A percentile compares a stretch with the other conserved stretches of the same genome.
Evolutionary conservation across 2,888 invertebrate genomes (phyloP).

Genomic region (Congeria kusceri): DNA sequence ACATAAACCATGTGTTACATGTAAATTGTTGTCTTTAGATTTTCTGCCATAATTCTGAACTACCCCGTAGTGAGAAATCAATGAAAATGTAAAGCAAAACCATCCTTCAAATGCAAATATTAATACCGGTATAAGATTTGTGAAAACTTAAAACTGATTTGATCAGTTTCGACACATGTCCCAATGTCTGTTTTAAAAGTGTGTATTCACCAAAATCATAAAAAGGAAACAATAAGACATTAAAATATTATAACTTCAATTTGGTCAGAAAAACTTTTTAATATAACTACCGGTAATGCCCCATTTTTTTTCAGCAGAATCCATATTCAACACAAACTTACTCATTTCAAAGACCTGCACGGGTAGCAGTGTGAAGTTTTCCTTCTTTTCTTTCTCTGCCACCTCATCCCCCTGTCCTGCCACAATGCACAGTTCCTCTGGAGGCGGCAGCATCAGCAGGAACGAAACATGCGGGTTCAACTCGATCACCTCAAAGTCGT

Average conservation of each 20-base stretch:
- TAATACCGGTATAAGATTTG: too few species aligned
- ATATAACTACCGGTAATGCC: too few species aligned
- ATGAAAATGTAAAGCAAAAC: too few species aligned
- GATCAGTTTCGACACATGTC: too few species aligned
- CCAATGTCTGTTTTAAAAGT: too few species aligned
- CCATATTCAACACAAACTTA: constrained; percentile 76
- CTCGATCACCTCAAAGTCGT: constrained; percentile 97
- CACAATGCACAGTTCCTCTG: constrained; percentile 95
- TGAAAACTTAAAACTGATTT: too few species aligned
- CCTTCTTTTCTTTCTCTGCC: constrained; percentile 88
- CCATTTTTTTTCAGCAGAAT: neutral
- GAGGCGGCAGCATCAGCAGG: constrained; percentile 95
- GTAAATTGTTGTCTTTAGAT: too few species aligned
- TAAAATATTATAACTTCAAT: neutral
- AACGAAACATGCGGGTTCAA: constrained; percentile 96
- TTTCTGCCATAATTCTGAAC: too few species aligned
- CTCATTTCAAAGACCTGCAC: constrained; percentile 91
- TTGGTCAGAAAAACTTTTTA: neutral
- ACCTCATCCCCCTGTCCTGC: constrained; percentile 93
- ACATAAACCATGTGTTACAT: constrained; percentile 77
- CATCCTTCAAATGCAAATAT: too few species aligned
- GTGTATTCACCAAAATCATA: too few species aligned
- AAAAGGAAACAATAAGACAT: too few species aligned
- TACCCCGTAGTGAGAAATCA: too few species aligned
- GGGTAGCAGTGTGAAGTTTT: constrained; percentile 94